A percentile compares a stretch with the other conserved stretches of the same genome.
Conservation (phyloP, 2,113 vertebrate genomes). For the Centropus unirufus region DNA sequence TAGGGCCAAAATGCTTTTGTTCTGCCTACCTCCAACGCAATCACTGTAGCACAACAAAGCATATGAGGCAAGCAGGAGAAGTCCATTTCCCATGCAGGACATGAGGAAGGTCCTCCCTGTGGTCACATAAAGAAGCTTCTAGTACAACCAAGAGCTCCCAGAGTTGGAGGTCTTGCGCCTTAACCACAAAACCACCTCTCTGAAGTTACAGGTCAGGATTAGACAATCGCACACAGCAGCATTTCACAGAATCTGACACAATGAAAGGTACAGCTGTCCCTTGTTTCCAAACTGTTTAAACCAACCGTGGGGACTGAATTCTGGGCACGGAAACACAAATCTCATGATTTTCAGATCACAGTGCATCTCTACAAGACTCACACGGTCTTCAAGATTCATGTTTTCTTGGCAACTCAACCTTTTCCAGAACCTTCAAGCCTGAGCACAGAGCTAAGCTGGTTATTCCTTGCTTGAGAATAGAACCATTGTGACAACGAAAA, state of each 20-base stretch:
- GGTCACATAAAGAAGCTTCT: background rate
- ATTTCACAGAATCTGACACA: background rate
- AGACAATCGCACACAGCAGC: background rate
- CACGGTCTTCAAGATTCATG: background rate
- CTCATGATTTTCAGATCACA: background rate
- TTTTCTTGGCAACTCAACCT: background rate
- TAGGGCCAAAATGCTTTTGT: background rate
- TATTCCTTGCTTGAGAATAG: background rate
- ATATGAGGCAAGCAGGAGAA: background rate
- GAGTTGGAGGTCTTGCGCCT: background rate
- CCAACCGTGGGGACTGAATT: background rate
- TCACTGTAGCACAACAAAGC: background rate
- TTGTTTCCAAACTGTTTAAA: background rate
- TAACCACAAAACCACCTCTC: background rate
- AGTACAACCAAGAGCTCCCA: background rate
- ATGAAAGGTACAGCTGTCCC: background rate
- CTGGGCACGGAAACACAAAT: background rate
- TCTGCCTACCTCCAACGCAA: background rate
- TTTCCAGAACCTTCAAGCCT: background rate
- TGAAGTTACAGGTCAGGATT: background rate
- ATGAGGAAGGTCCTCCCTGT: background rate
- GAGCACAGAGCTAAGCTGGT: background rate
- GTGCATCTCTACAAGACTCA: background rate
- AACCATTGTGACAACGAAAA: background rate
- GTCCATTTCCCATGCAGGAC: rapidly evolving